Conservation (phyloP, 2,797 vertebrate genomes). For the Liasis olivaceus region DNA sequence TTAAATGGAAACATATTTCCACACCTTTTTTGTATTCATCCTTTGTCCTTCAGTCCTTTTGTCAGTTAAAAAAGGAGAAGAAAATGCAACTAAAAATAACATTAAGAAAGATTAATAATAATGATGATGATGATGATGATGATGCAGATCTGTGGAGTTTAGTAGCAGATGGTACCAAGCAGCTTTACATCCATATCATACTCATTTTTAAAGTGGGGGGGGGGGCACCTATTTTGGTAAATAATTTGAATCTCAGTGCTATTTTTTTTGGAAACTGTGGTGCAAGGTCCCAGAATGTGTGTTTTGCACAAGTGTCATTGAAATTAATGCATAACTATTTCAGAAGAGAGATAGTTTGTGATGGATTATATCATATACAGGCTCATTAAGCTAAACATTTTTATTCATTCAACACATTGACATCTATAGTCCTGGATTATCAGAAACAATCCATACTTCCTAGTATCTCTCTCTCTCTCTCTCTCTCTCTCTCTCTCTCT, state of each 20-base stretch:
- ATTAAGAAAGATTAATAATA: neutral
- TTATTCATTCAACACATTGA: neutral
- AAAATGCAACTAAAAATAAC: neutral
- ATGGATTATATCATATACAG: neutral
- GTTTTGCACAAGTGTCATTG: neutral
- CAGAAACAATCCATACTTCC: neutral
- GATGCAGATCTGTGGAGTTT: slow-evolving; percentile 28
- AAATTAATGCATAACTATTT: neutral
- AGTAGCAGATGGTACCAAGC: slow-evolving; percentile 26
- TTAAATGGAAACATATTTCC: slow-evolving; percentile 20
- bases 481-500: neutral
- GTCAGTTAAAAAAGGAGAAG: neutral
- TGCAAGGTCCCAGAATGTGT: neutral
- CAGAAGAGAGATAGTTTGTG: neutral
- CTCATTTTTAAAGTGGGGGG: neutral
- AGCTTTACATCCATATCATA: neutral
- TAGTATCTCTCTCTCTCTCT: neutral
- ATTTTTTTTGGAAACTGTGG: slow-evolving; percentile 19
- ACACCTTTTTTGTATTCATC: neutral
- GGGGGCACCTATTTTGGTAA: neutral
- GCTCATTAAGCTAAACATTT: slow-evolving; percentile 11
- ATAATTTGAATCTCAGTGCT: slow-evolving; percentile 35
- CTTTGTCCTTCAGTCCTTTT: slow-evolving; percentile 2
- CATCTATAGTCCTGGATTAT: neutral
- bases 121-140: neutral